Evolutionary conservation across 2,113 vertebrate genomes (phyloP).

Genomic region (Seriola aureovittata): DNA sequence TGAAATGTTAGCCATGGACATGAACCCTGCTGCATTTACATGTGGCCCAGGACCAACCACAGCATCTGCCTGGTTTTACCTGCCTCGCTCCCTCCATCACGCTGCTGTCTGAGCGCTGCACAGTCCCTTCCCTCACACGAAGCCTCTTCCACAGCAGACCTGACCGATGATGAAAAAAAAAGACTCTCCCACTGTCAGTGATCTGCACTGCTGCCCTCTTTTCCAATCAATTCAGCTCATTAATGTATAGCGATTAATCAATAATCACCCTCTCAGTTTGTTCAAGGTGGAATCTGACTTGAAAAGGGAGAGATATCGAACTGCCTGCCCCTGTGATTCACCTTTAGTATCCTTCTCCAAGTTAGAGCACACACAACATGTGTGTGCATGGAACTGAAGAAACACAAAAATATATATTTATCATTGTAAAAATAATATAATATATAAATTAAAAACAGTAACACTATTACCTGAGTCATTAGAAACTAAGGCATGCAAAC

Average conservation of each 20-base stretch:
- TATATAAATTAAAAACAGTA: conserved; percentile 41
- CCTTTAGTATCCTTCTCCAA: conserved; percentile 39
- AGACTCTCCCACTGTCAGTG: conserved; percentile 38
- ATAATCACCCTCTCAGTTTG: conserved; percentile 77
- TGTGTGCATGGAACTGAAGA: not conserved
- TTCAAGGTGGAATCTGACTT: conserved; percentile 78
- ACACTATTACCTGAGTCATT: conserved; percentile 49
- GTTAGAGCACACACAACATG: not conserved
- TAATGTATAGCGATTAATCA: conserved; percentile 82
- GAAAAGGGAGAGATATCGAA: conserved; percentile 63
- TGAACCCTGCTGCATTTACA: conserved; percentile 37
- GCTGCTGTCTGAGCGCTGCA: conserved; percentile 10
- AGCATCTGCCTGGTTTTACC: conserved; percentile 27
- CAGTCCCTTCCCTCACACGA: conserved; percentile 18
- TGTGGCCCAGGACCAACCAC: conserved; percentile 13
- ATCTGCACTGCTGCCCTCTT: conserved; percentile 62
- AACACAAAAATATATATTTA: too few relatives aligned
- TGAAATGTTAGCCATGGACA: conserved; percentile 14
- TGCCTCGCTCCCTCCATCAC: conserved; percentile 12
- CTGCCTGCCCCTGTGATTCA: conserved; percentile 42
- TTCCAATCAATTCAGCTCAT: conserved; percentile 79
- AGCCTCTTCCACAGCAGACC: conserved; percentile 35
- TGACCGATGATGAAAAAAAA: conserved; percentile 9
- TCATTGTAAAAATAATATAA: too few relatives aligned
- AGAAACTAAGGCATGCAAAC: conserved; percentile 29